Conservation (phyloP, 2,888 invertebrate species). For the Archips crataeganus region DNA sequence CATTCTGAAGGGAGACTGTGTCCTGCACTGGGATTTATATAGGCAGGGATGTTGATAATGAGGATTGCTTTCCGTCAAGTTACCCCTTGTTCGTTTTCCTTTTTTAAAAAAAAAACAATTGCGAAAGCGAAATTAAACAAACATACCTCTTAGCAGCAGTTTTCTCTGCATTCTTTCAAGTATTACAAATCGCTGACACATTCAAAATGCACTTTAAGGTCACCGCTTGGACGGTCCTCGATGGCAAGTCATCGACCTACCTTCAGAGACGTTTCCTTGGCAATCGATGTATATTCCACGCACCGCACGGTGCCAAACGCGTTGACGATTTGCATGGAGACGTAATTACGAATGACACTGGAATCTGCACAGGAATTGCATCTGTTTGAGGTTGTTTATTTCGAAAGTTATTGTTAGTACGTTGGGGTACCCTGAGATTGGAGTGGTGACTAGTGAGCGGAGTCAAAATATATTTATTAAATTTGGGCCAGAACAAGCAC, state of each 20-base stretch:
- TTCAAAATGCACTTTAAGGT: background rate
- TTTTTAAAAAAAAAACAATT: background rate
- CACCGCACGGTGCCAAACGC: constrained; percentile 12
- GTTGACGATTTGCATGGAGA: background rate
- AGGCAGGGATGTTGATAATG: no score
- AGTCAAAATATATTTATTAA: no score
- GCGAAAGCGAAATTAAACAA: background rate
- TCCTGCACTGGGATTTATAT: no score
- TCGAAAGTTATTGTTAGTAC: no score
- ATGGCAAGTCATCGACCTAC: constrained; percentile 30
- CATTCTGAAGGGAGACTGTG: no score
- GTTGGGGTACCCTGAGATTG: no score
- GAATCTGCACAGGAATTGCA: background rate
- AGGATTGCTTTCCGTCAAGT: no score
- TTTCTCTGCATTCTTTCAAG: background rate
- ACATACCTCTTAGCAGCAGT: background rate
- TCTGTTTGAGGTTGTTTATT: background rate
- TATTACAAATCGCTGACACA: constrained; percentile 1
- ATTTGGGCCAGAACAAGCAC: no score
- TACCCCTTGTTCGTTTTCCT: no score
- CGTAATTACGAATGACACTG: background rate
- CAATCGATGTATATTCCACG: constrained; percentile 24
- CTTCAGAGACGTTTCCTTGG: constrained; percentile 10
- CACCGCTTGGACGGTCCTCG: background rate
- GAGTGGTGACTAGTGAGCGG: no score